These are phyloP conservation scores for Periophthalmus magnuspinnatus DNA, from an alignment of 2,797 vertebrate species.

Conservation along the genomic window DNA sequence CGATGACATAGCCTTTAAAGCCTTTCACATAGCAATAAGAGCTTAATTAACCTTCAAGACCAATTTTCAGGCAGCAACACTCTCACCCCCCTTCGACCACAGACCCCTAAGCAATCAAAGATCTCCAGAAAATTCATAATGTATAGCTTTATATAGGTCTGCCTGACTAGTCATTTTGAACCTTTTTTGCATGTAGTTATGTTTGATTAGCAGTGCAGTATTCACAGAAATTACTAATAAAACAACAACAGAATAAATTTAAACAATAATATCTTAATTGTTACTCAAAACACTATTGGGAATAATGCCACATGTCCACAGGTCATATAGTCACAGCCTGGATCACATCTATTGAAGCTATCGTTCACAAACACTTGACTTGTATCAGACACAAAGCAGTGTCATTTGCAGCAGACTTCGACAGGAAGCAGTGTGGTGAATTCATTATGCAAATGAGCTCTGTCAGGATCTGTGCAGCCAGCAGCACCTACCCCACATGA, in stretches of 20 bases:
- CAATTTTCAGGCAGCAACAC: constrained; percentile 25
- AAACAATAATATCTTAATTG: neutral
- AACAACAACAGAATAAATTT: neutral
- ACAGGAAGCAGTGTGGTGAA: constrained; percentile 62
- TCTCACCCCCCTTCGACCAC: neutral
- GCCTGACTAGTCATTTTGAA: too few relatives aligned
- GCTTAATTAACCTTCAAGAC: constrained; percentile 66
- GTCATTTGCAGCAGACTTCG: constrained; percentile 42
- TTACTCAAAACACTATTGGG: neutral
- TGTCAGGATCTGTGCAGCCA: constrained; percentile 37
- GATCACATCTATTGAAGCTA: neutral
- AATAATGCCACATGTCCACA: neutral
- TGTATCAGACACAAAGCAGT: constrained; percentile 20
- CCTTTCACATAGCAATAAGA: constrained; percentile 56
- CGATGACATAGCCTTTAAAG: constrained; percentile 42
- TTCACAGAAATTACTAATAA: neutral
- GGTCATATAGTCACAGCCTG: neutral
- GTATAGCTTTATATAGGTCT: too few relatives aligned
- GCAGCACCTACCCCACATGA: constrained; percentile 47
- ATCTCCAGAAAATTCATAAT: constrained; percentile 30
- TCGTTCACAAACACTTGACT: neutral
- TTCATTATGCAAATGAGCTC: constrained; percentile 64
- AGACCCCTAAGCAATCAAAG: constrained; percentile 14
- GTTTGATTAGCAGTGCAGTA: neutral
- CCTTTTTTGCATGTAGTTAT: too few relatives aligned